These are phyloP conservation scores for Ancistrus triradiatus DNA, from an alignment of 2,113 vertebrate genomes.

Conservation along the genomic window DNA sequence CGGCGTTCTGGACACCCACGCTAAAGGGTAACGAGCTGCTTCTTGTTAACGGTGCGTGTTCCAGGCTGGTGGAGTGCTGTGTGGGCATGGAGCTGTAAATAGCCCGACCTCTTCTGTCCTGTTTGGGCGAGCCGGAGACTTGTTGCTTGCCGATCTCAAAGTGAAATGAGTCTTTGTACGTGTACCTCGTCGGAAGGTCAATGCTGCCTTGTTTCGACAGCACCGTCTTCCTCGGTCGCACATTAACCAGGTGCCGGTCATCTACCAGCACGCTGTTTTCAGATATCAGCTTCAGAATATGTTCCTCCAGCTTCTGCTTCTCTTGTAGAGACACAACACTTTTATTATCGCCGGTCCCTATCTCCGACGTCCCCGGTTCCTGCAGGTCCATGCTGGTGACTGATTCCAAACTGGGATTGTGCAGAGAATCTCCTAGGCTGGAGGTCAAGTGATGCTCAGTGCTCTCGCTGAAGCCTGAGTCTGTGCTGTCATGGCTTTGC, in stretches of 20 bases:
- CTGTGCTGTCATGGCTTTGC: slow-evolving; percentile 88
- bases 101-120: slow-evolving; percentile 59
- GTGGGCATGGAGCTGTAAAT: slow-evolving; percentile 84
- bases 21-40: slow-evolving; percentile 87
- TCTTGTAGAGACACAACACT: slow-evolving; percentile 61
- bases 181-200: slow-evolving; percentile 91
- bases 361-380: slow-evolving; percentile 29
- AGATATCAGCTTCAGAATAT: slow-evolving; percentile 87
- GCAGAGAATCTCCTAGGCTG: slow-evolving; percentile 69
- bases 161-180: slow-evolving; percentile 94
- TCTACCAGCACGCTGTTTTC: slow-evolving; percentile 88
- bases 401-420: slow-evolving; percentile 68
- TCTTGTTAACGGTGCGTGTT: slow-evolving; percentile 76
- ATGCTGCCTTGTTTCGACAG: slow-evolving; percentile 93
- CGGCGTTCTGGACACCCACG: slow-evolving; percentile 58
- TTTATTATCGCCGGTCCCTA: slow-evolving; percentile 44
- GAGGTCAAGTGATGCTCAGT: slow-evolving; percentile 71
- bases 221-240: slow-evolving; percentile 86
- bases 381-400: slow-evolving; percentile 52
- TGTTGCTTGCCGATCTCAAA: slow-evolving; percentile 81
- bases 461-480: slow-evolving; percentile 92
- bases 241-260: slow-evolving; percentile 82
- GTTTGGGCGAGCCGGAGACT: slow-evolving; percentile 56
- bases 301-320: slow-evolving; percentile 81
- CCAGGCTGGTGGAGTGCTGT: slow-evolving; percentile 70